A percentile compares a stretch with the other conserved stretches of the same genome.
phyloP scores from a whole-genome alignment of 2,888 invertebrate genomes.

The Scaptomyza reducta region DNA sequence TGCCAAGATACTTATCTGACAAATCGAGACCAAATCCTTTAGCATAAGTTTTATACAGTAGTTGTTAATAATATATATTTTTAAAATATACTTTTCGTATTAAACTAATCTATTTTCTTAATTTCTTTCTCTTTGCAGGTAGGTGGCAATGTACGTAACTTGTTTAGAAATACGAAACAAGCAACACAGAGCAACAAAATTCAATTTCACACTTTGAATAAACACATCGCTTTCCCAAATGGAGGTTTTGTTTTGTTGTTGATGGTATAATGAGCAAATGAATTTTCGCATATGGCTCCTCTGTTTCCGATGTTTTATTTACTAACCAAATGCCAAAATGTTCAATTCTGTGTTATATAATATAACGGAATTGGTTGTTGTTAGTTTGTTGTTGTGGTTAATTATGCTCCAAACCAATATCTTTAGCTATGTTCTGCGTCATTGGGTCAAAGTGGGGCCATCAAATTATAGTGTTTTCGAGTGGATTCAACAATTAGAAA shows the following conservation, averaged over 20 bases:
- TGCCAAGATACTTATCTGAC: too few relatives aligned
- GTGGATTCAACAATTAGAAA: constrained; percentile 43
- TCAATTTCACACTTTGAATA: background rate
- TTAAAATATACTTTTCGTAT: background rate
- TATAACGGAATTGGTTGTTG: constrained; percentile 6
- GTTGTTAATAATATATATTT: too few relatives aligned
- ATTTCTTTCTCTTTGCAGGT: constrained; percentile 80
- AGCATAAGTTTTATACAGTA: too few relatives aligned
- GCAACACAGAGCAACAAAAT: background rate
- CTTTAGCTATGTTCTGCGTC: constrained; percentile 43
- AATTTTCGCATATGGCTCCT: constrained; percentile 50
- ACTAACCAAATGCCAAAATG: constrained; percentile 31
- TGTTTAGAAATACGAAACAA: constrained; percentile 12
- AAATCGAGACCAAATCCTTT: too few relatives aligned
- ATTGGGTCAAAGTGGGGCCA: constrained; percentile 39
- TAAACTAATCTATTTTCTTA: constrained; percentile 1
- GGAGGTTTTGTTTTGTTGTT: constrained; percentile 12
- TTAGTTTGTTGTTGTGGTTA: background rate
- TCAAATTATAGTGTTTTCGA: constrained; percentile 15
- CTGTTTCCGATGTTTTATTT: constrained; percentile 34
- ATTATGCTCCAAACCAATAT: constrained; percentile 39
- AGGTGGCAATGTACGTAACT: constrained; percentile 83
- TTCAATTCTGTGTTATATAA: constrained; percentile 39
- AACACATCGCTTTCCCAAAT: constrained; percentile 17
- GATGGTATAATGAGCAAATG: constrained; percentile 14